Percentiles rank a stretch among this genome's conserved stretches.
These are phyloP conservation scores for Zaprionus lineosus DNA, from an alignment of 2,888 invertebrate species.

Conservation along the genomic window DNA sequence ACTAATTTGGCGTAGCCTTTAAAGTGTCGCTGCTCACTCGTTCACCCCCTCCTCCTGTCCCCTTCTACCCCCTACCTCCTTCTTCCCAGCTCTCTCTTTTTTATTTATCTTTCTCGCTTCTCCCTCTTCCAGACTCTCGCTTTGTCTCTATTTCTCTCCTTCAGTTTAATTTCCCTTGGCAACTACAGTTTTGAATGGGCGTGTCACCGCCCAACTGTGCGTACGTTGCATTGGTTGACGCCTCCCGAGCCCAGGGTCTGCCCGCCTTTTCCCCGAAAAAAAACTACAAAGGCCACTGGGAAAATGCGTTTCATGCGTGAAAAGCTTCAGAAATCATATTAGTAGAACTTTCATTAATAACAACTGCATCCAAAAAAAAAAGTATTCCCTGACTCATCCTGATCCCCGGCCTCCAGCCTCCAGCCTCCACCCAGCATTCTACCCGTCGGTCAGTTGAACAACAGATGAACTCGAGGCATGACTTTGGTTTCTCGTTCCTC, in stretches of 20 bases:
- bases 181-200: slow-evolving; percentile 63
- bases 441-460: background rate
- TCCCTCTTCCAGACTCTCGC: too few relatives aligned
- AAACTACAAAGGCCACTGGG: slow-evolving; percentile 22
- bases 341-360: too few relatives aligned
- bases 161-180: background rate
- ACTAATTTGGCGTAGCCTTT: slow-evolving; percentile 58
- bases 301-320: slow-evolving; percentile 20
- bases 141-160: too few relatives aligned
- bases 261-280: too few relatives aligned
- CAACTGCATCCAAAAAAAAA: too few relatives aligned
- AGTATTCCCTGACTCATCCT: too few relatives aligned
- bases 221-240: slow-evolving; percentile 62
- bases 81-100: background rate
- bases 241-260: slow-evolving; percentile 20
- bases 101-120: too few relatives aligned
- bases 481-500: slow-evolving; percentile 6
- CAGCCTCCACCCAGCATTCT: too few relatives aligned
- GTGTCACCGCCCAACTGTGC: slow-evolving; percentile 67
- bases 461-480: slow-evolving; percentile 34
- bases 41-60: background rate
- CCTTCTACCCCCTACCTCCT: background rate
- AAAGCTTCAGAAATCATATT: too few relatives aligned
- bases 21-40: slow-evolving; percentile 5
- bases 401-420: too few relatives aligned